A percentile compares a stretch with the other conserved stretches of the same genome.
Evolutionary conservation across 2,113 vertebrate genomes (phyloP).

Genomic region (Callopanchax toddi): DNA sequence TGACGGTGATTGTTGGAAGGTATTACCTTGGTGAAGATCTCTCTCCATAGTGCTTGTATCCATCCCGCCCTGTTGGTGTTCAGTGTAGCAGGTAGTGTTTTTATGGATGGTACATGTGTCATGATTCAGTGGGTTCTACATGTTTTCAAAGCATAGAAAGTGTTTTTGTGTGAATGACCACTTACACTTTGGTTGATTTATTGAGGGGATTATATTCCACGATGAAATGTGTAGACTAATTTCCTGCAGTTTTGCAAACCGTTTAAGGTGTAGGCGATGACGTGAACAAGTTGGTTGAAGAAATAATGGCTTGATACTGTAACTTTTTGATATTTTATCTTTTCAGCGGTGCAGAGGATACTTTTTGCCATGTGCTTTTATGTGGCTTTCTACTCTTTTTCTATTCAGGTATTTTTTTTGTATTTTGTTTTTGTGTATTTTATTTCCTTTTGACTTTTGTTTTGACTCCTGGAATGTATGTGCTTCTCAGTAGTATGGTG

Average conservation of each 20-base stretch:
- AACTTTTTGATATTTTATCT: constrained; percentile 77
- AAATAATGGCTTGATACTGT: constrained; percentile 70
- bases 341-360: constrained; percentile 68
- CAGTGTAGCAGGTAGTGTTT: constrained; percentile 46
- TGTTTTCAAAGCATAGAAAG: constrained; percentile 32
- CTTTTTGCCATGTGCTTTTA: constrained; percentile 70
- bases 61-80: constrained; percentile 42
- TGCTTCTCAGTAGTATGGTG: constrained; percentile 75
- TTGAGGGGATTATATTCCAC: constrained; percentile 68
- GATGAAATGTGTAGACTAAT: constrained; percentile 52
- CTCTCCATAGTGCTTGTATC: constrained; percentile 29
- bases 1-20: constrained; percentile 9
- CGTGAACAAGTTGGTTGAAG: constrained; percentile 64
- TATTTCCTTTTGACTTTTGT: constrained; percentile 53
- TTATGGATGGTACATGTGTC: constrained; percentile 56
- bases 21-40: constrained; percentile 13
- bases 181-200: constrained; percentile 39
- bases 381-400: constrained; percentile 74
- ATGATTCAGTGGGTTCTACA: constrained; percentile 43
- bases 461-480: constrained; percentile 78
- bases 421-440: constrained; percentile 65
- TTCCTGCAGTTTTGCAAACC: constrained; percentile 52
- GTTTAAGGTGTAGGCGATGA: constrained; percentile 68
- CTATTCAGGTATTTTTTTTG: constrained; percentile 70
- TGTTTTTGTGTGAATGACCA: constrained; percentile 48